These are phyloP conservation scores for Poeciliopsis paucimaculata DNA, from an alignment of 2,797 vertebrate species.

Conservation along the genomic window DNA sequence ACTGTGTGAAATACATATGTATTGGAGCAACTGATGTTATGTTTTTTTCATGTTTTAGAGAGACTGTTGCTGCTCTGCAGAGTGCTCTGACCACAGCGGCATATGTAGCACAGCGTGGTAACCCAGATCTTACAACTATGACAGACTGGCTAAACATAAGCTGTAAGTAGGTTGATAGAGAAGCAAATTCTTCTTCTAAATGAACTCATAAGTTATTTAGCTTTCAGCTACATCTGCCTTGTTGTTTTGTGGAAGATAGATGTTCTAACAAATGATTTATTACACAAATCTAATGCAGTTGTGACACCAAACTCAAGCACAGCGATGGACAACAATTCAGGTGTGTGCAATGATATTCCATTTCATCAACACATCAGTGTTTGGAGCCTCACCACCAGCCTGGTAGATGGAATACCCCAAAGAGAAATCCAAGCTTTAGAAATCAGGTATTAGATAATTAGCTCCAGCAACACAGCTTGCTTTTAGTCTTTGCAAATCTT, in stretches of 20 bases:
- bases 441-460: constrained; percentile 75
- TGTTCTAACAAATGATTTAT: constrained; percentile 9
- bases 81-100: constrained; percentile 78
- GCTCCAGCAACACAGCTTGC: not conserved
- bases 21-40: constrained; percentile 3
- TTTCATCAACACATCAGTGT: constrained; percentile 84
- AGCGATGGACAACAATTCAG: constrained; percentile 31
- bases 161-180: constrained; percentile 81
- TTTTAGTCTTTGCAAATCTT: constrained; percentile 7
- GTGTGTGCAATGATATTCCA: constrained; percentile 84
- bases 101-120: constrained; percentile 83
- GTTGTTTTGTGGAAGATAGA: not conserved
- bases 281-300: constrained; percentile 56
- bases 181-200: constrained; percentile 2
- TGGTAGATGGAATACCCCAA: constrained; percentile 80
- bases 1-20: not conserved
- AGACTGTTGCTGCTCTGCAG: constrained; percentile 75
- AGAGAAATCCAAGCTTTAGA: constrained; percentile 83
- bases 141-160: constrained; percentile 88
- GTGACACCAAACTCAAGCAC: constrained; percentile 64
- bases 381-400: constrained; percentile 74
- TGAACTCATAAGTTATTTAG: not conserved
- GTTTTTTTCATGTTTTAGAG: constrained; percentile 68
- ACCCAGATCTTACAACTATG: constrained; percentile 74
- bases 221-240: not conserved